These are phyloP conservation scores for Ceratotherium simum DNA, from an alignment of 2,113 vertebrate species.

Conservation along the genomic window DNA sequence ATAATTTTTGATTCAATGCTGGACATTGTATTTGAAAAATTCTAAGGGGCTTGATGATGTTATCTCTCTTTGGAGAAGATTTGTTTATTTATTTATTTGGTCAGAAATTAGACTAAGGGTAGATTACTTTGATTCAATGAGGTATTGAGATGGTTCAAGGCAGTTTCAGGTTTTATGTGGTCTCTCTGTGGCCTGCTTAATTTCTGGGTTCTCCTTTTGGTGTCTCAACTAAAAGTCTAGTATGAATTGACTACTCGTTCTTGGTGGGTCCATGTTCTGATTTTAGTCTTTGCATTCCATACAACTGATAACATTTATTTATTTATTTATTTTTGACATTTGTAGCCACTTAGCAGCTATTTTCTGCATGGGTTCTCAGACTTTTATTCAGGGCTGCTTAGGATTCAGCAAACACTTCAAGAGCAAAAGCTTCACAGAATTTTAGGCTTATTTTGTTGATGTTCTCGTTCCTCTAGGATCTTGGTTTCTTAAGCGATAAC, in stretches of 20 bases:
- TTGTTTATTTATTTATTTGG: not conserved
- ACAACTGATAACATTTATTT: not conserved
- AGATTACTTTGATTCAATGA: not conserved
- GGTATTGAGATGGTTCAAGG: not conserved
- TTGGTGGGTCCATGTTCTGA: not conserved
- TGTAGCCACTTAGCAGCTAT: not conserved
- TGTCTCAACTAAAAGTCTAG: not conserved
- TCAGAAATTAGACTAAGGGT: not conserved
- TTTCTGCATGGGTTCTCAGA: not conserved
- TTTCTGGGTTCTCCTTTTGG: not conserved
- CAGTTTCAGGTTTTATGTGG: not conserved
- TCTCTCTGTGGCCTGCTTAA: not conserved
- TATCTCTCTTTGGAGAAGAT: not conserved
- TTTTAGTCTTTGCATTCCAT: not conserved
- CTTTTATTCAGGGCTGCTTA: not conserved
- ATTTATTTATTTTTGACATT: not conserved
- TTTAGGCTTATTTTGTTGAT: not conserved
- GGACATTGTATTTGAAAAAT: not conserved
- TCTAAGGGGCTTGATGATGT: not conserved
- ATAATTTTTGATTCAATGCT: not conserved
- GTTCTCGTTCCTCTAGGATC: not conserved
- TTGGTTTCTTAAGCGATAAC: not conserved
- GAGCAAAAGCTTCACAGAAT: not conserved
- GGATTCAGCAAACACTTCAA: not conserved
- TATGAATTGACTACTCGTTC: not conserved